Evolutionary conservation across 2,113 vertebrate species (phyloP), one percentile per base, ranked within the genome.

Genomic region (Numenius arquata): DNA sequence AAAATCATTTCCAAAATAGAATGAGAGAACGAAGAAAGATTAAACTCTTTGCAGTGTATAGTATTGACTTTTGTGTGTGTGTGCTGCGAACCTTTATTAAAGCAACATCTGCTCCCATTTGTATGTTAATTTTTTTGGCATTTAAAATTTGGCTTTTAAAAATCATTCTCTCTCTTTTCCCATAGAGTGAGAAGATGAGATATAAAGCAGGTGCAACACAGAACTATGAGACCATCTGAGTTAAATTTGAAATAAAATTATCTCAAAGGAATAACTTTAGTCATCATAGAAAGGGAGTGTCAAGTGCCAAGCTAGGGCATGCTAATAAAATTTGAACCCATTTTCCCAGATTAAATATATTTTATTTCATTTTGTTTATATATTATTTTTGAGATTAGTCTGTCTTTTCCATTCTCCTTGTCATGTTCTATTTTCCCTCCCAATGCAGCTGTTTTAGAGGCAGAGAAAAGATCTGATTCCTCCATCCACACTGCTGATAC

Each of bases 51-150:
- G 52, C 52, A 66, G 18, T 30, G 52, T 56, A 48, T 59, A 59
- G 29, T 62, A 63, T 34, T 82, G 80, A 89, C 55, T 80, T 80
- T 38, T 85, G 10, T 65, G 50, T 88, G 52, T 63, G 20, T 94
- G 89, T 45, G 40, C 75, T 93, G 52, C 67, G 92, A 95, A 93
- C 89, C 65, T 90, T 95, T 78, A 85, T 89, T 94, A 97, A 95
- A 93, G 89, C 83, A 95, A 92, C 96, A 97, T 96, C 97, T 97
- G 95, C 75, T 97, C 50, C 80, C 67, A 96, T 97, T 97, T 97
- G 89, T 94, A 97, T 97, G 97, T 73, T 97, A 97, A 95, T 89
- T 89, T 38, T 88, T 85, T 79, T 72, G 59, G 90, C 81, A 89
- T 96, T 96, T 88, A 81, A 94, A 95, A 92, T 93, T 73, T 92